Conservation (phyloP, 2,113 vertebrate genomes). For the Cyanoramphus novaezelandiae region DNA sequence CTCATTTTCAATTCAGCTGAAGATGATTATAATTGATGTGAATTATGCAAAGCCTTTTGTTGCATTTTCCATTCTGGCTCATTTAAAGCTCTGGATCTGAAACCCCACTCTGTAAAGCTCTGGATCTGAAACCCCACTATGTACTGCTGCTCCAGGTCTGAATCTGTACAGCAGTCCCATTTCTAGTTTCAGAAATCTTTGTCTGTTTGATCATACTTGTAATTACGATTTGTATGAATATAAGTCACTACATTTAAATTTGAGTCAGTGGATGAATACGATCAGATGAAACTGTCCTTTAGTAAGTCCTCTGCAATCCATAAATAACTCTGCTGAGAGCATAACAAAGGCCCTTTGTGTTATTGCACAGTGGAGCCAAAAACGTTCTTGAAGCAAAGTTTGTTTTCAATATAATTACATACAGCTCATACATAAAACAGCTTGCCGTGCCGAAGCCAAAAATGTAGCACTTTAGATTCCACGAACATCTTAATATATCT, state of each 20-base stretch:
- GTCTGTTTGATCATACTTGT: background rate
- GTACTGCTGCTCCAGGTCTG: background rate
- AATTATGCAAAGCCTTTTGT: conserved; percentile 46
- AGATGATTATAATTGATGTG: conserved; percentile 49
- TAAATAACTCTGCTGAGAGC: conserved; percentile 32
- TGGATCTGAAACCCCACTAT: background rate
- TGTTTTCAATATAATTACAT: conserved; percentile 47
- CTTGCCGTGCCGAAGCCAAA: background rate
- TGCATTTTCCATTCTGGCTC: background rate
- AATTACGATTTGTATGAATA: background rate
- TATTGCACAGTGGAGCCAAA: conserved; percentile 50
- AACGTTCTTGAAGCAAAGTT: conserved; percentile 59
- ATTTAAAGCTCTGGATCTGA: conserved; percentile 8
- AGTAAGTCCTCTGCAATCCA: background rate
- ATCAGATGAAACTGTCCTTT: conserved; percentile 23
- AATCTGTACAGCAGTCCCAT: background rate
- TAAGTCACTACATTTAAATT: conserved; percentile 9
- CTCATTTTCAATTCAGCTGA: conserved; percentile 30
- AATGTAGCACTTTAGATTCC: background rate
- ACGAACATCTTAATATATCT: background rate
- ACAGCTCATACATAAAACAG: conserved; percentile 50
- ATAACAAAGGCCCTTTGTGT: conserved; percentile 47
- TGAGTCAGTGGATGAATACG: background rate
- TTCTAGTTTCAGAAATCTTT: conserved; percentile 19
- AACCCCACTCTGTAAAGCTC: background rate